Percentiles rank a stretch among this genome's conserved stretches.
These are phyloP conservation scores for Drosophila arawakana DNA, from an alignment of 1,140 invertebrate genomes.

Conservation along the genomic window DNA sequence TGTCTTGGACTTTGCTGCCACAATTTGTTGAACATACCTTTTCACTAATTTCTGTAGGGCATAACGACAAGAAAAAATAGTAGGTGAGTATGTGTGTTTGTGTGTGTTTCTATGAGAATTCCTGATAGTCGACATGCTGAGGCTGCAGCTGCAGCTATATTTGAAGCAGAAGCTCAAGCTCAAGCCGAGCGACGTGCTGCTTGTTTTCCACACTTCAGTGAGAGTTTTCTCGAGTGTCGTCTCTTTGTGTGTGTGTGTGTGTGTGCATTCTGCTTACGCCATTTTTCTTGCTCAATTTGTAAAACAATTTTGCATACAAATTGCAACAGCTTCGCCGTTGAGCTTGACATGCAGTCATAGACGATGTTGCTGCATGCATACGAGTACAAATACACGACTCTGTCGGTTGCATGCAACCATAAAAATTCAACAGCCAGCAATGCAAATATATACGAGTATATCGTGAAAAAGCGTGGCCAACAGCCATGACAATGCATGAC, in stretches of 20 bases:
- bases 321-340: conserved; percentile 71
- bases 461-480: conserved; percentile 66
- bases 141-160: conserved; percentile 24
- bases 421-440: conserved; percentile 70
- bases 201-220: conserved; percentile 43
- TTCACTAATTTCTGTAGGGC: conserved; percentile 4
- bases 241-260: conserved; percentile 20
- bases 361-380: conserved; percentile 44
- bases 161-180: conserved; percentile 16
- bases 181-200: conserved; percentile 40
- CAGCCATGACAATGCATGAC: conserved; percentile 81
- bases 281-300: conserved; percentile 82
- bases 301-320: conserved; percentile 83
- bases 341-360: conserved; percentile 66
- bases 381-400: conserved; percentile 4
- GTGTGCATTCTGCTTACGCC: conserved; percentile 72
- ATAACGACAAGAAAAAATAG: conserved; percentile 13
- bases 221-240: conserved; percentile 19
- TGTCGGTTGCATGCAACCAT: conserved; percentile 43
- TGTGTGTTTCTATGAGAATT: conserved; percentile 65
- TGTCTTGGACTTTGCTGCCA: no score
- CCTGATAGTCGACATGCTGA: conserved; percentile 47
- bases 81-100: conserved; percentile 13
- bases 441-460: conserved; percentile 26
- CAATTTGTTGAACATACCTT: not conserved